Percentiles rank a stretch among this genome's conserved stretches.
These are phyloP conservation scores for Neodiprion fabricii DNA, from an alignment of 1,140 invertebrate species.

Conservation along the genomic window DNA sequence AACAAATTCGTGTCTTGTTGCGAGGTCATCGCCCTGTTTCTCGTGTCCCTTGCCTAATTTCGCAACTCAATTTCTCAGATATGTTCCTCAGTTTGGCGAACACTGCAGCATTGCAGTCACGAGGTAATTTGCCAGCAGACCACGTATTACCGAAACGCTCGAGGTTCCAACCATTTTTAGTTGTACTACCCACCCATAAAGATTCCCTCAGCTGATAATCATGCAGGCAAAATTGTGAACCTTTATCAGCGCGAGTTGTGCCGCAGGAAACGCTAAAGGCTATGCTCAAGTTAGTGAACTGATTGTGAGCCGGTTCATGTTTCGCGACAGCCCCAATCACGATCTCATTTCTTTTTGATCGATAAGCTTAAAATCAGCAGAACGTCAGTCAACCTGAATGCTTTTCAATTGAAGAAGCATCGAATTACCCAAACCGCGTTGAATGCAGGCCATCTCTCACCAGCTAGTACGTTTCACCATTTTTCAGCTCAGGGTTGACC, in stretches of 20 bases:
- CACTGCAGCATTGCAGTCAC: not conserved
- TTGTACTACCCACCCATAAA: constrained; percentile 45
- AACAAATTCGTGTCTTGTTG: not conserved
- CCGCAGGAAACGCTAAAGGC: constrained; percentile 15
- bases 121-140: constrained; percentile 6
- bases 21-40: not conserved
- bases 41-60: not conserved
- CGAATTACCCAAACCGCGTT: no score
- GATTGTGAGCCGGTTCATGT: not conserved
- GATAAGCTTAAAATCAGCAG: no score
- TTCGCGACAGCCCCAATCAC: no score
- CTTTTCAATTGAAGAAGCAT: no score
- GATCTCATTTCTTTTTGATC: no score
- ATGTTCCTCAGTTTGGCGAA: not conserved
- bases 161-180: constrained; percentile 40
- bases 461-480: no score
- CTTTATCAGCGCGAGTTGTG: constrained; percentile 31
- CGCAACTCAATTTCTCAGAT: not conserved
- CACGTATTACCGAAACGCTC: constrained; percentile 31
- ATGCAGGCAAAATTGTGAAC: constrained; percentile 42
- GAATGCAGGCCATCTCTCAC: no score
- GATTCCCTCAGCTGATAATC: constrained; percentile 48
- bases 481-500: no score
- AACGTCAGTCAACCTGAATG: no score
- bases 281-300: not conserved